A percentile compares a stretch with the other conserved stretches of the same genome.
These are phyloP conservation scores for Geotrupes spiniger DNA, from an alignment of 2,888 invertebrate genomes.

Conservation along the genomic window DNA sequence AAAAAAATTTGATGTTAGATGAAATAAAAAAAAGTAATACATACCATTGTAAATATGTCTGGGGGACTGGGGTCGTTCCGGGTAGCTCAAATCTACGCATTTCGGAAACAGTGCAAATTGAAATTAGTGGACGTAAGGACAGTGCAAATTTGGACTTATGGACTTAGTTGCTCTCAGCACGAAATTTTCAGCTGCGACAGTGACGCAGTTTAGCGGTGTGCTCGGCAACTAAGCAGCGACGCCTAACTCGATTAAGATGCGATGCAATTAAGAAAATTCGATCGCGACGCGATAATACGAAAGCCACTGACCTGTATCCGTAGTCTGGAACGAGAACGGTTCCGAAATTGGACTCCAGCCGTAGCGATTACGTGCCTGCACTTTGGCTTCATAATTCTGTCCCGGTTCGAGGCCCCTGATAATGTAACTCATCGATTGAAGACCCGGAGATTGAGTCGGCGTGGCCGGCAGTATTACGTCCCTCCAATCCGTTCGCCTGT, in stretches of 20 bases:
- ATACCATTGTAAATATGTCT: conserved; percentile 42
- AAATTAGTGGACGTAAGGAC: no score
- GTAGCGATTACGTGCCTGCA: conserved; percentile 64
- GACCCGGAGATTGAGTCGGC: conserved; percentile 50
- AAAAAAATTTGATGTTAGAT: no score
- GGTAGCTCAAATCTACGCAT: conserved; percentile 41
- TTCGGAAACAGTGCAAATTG: not conserved
- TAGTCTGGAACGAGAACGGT: conserved; percentile 62
- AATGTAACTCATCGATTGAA: conserved; percentile 65
- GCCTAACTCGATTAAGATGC: no score
- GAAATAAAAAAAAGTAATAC: no score
- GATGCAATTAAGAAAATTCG: no score
- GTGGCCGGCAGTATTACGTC: conserved; percentile 57
- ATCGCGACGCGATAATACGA: not conserved
- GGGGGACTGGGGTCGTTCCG: conserved; percentile 44
- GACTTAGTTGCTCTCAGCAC: no score
- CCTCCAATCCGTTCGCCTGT: conserved; percentile 55
- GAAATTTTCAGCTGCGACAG: no score
- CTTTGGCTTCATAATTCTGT: conserved; percentile 65
- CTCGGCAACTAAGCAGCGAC: no score
- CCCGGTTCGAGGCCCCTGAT: conserved; percentile 64
- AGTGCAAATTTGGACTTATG: no score
- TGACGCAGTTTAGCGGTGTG: no score
- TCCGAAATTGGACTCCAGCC: conserved; percentile 66
- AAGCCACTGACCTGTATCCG: conserved; percentile 57